These are phyloP conservation scores for Mus spretus DNA, from an alignment of 2,797 vertebrate genomes.

Conservation along the genomic window DNA sequence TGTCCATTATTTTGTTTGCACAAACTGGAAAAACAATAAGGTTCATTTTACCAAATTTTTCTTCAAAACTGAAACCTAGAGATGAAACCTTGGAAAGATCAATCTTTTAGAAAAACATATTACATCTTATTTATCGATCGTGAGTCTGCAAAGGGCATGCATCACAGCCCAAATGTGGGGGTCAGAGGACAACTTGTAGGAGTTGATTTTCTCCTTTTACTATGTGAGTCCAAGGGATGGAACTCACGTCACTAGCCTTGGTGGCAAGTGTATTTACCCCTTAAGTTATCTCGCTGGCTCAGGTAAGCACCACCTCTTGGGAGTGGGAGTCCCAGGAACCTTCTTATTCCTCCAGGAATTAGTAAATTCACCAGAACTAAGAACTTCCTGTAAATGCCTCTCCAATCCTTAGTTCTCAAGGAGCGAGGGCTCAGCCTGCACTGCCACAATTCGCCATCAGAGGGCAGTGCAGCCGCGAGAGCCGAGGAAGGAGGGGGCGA, in stretches of 20 bases:
- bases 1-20: neutral
- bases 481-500: neutral
- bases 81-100: constrained; percentile 24
- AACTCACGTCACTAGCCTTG: neutral
- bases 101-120: neutral
- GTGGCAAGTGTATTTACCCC: neutral
- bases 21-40: constrained; percentile 47
- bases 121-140: neutral
- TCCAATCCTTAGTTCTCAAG: neutral
- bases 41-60: constrained; percentile 26
- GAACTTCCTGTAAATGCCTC: neutral
- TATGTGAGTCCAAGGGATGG: neutral
- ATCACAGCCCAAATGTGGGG: neutral
- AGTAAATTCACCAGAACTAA: neutral
- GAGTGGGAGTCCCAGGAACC: neutral
- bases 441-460: constrained; percentile 60
- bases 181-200: neutral
- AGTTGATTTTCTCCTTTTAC: neutral
- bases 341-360: neutral
- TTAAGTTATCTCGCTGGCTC: neutral
- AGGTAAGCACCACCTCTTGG: neutral
- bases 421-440: constrained; percentile 4
- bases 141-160: too few relatives aligned
- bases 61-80: constrained; percentile 36
- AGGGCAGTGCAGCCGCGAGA: constrained; percentile 70